Evolutionary conservation across 2,113 vertebrate species (phyloP), one percentile per base, ranked within the genome.

Genomic region (Neolamprologus hecqui): DNA sequence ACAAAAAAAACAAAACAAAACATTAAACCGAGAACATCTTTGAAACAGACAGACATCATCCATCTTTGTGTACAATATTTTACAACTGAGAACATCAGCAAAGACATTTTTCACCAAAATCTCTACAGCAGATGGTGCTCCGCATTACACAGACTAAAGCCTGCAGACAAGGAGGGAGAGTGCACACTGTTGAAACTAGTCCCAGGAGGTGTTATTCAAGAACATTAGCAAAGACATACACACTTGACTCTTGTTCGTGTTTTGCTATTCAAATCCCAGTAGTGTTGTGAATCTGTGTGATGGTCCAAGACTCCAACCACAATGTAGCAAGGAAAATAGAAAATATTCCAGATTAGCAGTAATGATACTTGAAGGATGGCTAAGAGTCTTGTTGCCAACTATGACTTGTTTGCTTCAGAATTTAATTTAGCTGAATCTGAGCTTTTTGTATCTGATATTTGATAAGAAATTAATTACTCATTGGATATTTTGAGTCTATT

Each of bases 201-300:
- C 94, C 92, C 92, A 21, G 60, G 90, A 91, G 92, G 81, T 81
- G 89, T 89, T 88, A 92, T 89, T 92, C 81, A 84, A 94, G 89
- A 94, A 79, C 88, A 90, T 93, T 90, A 93, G 90, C 88, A 89
- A 86, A 93, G 89, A 90, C 85, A 82, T 84, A 90, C 90, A 90
- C 90, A 92, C 93, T 93, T 92, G 89, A 93, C 91, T 91, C 89
- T 90, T 92, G 91, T 86, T 92, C 87, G 31, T 92, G 89, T 93
- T 93, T 90, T 92, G 88, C 73, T 91, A 81, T 88, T 89, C 82
- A 91, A 92, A 93, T 83, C 86, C 93, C 89, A 81, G 21, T 11
- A 91, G 90, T 87, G 86, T 91, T 91, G 90, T 90, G 88, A 90
- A 93, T 94, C 86, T 90, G 81, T 49, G 79, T 75, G 60, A 91